Conservation (phyloP, 1,140 invertebrate genomes). For the Amphibalanus amphitrite region DNA sequence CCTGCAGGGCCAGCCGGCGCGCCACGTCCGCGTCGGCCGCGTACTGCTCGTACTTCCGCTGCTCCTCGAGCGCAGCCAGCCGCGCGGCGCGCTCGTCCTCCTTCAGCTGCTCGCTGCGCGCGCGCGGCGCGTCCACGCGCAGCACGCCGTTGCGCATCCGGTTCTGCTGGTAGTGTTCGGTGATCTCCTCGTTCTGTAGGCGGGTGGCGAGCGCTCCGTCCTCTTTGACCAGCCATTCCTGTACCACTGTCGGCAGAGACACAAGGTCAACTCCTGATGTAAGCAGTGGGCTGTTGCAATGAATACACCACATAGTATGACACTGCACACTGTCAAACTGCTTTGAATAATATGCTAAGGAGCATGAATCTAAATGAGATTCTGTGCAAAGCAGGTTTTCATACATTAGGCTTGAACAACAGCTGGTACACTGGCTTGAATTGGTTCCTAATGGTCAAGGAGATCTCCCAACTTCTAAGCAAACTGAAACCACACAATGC, state of each 20-base stretch:
- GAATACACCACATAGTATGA: no score
- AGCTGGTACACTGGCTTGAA: no score
- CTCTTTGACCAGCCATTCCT: constrained; percentile 76
- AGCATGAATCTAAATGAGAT: no score
- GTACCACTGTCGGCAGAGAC: background rate
- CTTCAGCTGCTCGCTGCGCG: constrained; percentile 57
- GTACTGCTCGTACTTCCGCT: constrained; percentile 39
- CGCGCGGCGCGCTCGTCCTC: constrained; percentile 46
- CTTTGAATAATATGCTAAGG: no score
- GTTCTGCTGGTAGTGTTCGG: constrained; percentile 61
- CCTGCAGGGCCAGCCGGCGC: constrained; percentile 44
- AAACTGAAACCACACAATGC: no score
- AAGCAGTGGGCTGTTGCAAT: no score
- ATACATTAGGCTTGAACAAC: no score
- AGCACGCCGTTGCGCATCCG: constrained; percentile 69
- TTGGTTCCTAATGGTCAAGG: no score
- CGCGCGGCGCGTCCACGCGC: constrained; percentile 68
- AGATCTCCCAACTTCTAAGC: no score
- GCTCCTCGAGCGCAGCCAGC: constrained; percentile 39
- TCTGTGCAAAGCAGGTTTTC: no score
- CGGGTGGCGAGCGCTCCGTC: constrained; percentile 75
- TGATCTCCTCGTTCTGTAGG: constrained; percentile 55
- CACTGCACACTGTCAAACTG: no score
- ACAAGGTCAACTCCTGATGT: no score
- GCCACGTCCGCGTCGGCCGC: constrained; percentile 40